Base-by-base conservation (phyloP, 2,113 vertebrate genomes). In the Syngnathus scovelli region DNA sequence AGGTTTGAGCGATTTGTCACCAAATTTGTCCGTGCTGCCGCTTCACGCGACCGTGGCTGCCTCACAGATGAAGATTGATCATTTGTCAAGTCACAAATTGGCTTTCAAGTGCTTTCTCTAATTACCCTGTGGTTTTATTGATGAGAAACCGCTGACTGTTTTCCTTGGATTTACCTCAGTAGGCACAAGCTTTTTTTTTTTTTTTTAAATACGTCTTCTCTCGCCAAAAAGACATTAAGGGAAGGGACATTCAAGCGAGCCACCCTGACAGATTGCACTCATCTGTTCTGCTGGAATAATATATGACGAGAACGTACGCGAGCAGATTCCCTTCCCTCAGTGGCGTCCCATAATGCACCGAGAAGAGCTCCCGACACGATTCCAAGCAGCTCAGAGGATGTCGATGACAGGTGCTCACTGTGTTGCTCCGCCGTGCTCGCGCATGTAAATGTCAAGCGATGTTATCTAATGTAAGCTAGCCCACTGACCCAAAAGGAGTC, bases 51-150 rank as follows among this genome's bases (percentile, higher is more conserved):
- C 71, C 65, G 78, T 82, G 83, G 71, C 69, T 51, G 72, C 64
- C 67, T 80, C 74, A 67, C 83, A 87, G 87, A 89, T 89, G 86
- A 87, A 90, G 87, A 90, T 90, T 87, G 87, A 90, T 88, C 79
- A 87, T 89, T 90, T 88, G 87, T 88, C 87, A 88, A 80, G 78
- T 80, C 18, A 66, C 81, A 90, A 90, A 89, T 89, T 89, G 83
- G 85, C 86, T 88, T 90, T 88, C 85, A 86, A 90, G 85, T 83
- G 85, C 82, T 87, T 86, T 82, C 78, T 83, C 87, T 88, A 89
- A 89, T 90, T 89, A 87, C 86, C 83, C 75, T 77, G 85, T 82
- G 85, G 81, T 86, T 88, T 89, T 85, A 87, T 87, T 89, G 88
- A 88, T 85, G 86, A 76, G 75, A 79, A 87, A 80, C 85, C 86